Conservation (phyloP, 2,888 invertebrate species). For the Lycaena phlaeas region DNA sequence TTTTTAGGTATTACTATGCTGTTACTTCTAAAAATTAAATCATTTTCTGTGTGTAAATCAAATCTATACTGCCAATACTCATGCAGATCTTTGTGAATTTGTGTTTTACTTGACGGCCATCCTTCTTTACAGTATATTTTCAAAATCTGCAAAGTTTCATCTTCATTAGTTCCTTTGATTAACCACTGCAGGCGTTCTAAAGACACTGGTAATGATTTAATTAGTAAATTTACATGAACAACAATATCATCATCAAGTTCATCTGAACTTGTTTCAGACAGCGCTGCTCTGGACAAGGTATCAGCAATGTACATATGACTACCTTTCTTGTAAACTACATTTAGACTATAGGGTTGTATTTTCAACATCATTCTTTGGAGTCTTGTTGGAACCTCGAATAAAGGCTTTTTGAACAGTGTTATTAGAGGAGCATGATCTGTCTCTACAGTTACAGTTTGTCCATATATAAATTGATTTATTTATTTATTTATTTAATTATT, state of each 20-base stretch:
- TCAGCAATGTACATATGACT: conserved; percentile 20
- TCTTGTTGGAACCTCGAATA: conserved; percentile 16
- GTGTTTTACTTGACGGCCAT: neutral
- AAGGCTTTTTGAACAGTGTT: conserved; percentile 19
- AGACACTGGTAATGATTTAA: conserved; percentile 26
- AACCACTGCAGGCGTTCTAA: conserved; percentile 12
- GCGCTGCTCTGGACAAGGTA: conserved; percentile 19
- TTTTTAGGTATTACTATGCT: conserved; percentile 5
- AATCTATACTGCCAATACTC: neutral
- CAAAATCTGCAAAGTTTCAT: neutral
- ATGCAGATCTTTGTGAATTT: neutral
- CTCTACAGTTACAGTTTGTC: conserved; percentile 16
- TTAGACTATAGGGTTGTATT: conserved; percentile 17
- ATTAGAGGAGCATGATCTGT: conserved; percentile 19
- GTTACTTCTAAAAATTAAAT: neutral
- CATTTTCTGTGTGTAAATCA: neutral
- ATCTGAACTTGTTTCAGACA: conserved; percentile 14
- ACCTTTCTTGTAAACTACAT: conserved; percentile 17
- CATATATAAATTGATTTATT: conserved; percentile 20
- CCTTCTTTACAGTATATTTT: neutral
- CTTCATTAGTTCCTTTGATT: neutral
- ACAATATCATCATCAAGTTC: conserved; percentile 15
- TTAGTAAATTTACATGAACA: conserved; percentile 29
- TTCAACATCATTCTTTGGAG: conserved; percentile 20
- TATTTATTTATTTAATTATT: too few relatives aligned